These are phyloP conservation scores for Panopea generosa DNA, from an alignment of 2,888 invertebrate species.

Conservation along the genomic window DNA sequence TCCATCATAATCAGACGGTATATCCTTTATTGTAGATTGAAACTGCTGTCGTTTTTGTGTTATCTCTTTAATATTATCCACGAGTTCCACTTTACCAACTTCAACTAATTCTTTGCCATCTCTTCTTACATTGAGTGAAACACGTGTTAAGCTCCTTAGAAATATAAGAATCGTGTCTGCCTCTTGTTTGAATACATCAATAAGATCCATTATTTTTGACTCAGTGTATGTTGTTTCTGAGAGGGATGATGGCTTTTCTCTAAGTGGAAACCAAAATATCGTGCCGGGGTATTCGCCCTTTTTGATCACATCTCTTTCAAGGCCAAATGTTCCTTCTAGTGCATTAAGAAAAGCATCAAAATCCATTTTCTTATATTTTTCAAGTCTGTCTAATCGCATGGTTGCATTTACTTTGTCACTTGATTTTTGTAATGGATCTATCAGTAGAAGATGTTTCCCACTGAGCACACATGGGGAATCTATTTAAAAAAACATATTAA, in stretches of 20 bases:
- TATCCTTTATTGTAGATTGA: background rate
- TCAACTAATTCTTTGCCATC: background rate
- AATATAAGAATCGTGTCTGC: slow-evolving; percentile 78
- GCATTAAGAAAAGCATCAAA: slow-evolving; percentile 44
- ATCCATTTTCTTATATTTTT: slow-evolving; percentile 15
- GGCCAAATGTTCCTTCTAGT: slow-evolving; percentile 68
- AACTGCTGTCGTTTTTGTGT: background rate
- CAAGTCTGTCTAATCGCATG: slow-evolving; percentile 22
- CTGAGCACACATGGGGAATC: slow-evolving; percentile 54
- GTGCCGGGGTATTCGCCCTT: slow-evolving; percentile 73
- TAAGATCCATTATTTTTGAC: slow-evolving; percentile 69
- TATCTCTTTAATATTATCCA: background rate
- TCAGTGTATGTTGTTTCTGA: slow-evolving; percentile 71
- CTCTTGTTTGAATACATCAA: slow-evolving; percentile 73
- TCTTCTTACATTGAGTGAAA: background rate
- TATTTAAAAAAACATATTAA: slow-evolving; percentile 12
- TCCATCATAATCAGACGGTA: too few species aligned
- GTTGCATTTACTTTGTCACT: slow-evolving; percentile 44
- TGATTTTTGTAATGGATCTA: slow-evolving; percentile 48
- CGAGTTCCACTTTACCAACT: background rate
- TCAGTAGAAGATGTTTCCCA: slow-evolving; percentile 45
- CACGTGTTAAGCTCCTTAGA: slow-evolving; percentile 62
- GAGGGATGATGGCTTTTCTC: slow-evolving; percentile 67
- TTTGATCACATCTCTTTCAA: slow-evolving; percentile 43
- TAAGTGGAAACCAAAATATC: slow-evolving; percentile 81